Base-by-base conservation (phyloP, 2,888 invertebrate genomes). In the Cacoxenus indagator region DNA sequence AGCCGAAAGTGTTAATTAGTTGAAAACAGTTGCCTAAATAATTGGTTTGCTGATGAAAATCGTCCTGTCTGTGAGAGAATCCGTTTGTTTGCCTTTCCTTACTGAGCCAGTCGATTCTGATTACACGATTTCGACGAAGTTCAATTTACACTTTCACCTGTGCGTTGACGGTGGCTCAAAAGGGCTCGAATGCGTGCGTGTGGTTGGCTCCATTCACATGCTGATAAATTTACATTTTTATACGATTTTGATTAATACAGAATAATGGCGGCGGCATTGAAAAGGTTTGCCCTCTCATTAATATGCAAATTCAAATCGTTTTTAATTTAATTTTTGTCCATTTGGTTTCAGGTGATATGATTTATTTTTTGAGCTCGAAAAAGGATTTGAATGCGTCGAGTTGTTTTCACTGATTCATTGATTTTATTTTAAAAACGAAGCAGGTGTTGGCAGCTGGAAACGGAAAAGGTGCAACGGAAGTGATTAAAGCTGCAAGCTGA, bases 121-220 rank as follows among this genome's bases (percentile, higher is more conserved):
- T 19, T 65, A 45, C 29, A 26, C 29, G 31, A 24, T 48, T 29
- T n/a, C 62, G 48, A 67, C 61, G 45, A 69, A 67, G 76, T 74
- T 68, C 75, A 77, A 79, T 78, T 73, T 73, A 74, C 76, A 77
- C 75, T 75, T 80, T 81, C 83, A 84, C 84, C 84, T 83, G 79
- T 78, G 75, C 68, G 67, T 70, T 64, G 69, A 74, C 68, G 67
- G 69, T 64, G 69, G 61, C 4, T 26, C 24, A 43, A 62, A 62
- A 62, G 45, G 9, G 14, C 17, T 22, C 19, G 62, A 57, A 64
- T 43, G 19, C 19, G 31, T 19, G 59, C 8, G 26, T 24, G 26
- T 31, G 84, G 84, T 85, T 82, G 83, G 83, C 67, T 83, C 75
- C 77, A 81, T 82, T 81, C 85, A 81, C 78, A 84, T 81, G 84